phyloP scores from a whole-genome alignment of 2,888 invertebrate species.

The Pseudanteris insignis region DNA sequence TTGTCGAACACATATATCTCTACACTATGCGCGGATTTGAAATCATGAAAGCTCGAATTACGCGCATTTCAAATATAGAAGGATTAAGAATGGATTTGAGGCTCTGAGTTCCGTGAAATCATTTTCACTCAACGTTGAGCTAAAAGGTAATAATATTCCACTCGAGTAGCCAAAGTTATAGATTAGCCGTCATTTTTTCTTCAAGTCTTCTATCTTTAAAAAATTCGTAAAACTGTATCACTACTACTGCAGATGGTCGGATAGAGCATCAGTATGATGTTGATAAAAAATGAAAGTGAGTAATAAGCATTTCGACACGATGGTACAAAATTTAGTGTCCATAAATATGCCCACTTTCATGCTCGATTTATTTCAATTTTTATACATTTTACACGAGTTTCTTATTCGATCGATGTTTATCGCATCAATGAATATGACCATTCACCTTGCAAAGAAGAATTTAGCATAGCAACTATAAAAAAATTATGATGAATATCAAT shows the following conservation, averaged over 20 bases:
- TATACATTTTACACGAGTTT: no score
- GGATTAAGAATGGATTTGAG: slow-evolving; percentile 36
- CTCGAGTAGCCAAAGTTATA: slow-evolving; percentile 44
- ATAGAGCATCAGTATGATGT: slow-evolving; percentile 7
- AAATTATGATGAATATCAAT: no score
- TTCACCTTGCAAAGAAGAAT: no score
- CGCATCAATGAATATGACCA: no score
- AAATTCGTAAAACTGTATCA: slow-evolving; percentile 33
- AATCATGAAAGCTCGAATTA: no score
- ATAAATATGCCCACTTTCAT: no score
- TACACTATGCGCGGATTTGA: no score
- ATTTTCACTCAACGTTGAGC: slow-evolving; percentile 23
- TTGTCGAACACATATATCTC: no score
- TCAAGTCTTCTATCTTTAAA: slow-evolving; percentile 26
- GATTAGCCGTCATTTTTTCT: slow-evolving; percentile 44
- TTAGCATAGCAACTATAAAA: no score
- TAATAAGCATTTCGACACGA: slow-evolving; percentile 10
- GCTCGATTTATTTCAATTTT: no score
- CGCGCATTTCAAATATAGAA: slow-evolving; percentile 38
- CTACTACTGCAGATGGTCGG: slow-evolving; percentile 17
- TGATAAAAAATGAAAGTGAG: slow-evolving; percentile 35
- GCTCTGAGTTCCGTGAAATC: slow-evolving; percentile 11
- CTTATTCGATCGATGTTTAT: no score
- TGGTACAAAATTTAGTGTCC: slow-evolving; percentile 6
- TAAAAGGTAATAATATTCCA: slow-evolving; percentile 42